phyloP scores from a whole-genome alignment of 2,113 vertebrate species.

The Rousettus leschenaultii region DNA sequence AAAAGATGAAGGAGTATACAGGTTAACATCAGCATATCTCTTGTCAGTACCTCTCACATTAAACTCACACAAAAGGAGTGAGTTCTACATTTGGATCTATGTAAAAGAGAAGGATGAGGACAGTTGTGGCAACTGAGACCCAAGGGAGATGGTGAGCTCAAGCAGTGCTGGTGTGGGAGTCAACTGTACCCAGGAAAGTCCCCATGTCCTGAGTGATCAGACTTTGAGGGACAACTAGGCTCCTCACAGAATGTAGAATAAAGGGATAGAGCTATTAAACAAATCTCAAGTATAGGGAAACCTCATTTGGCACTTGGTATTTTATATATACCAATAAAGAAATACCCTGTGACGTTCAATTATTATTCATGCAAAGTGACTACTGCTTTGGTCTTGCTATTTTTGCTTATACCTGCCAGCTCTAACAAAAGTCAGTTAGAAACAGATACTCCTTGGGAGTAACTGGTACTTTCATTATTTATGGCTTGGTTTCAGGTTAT shows the following conservation, averaged over 20 bases:
- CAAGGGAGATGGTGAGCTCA: neutral
- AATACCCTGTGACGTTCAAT: too few species aligned
- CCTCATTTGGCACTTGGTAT: neutral
- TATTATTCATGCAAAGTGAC: neutral
- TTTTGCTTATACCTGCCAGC: neutral
- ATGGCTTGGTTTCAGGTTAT: slow-evolving; percentile 76
- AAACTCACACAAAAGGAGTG: neutral
- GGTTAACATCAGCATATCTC: neutral
- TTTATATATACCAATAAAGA: neutral
- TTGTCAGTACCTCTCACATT: neutral
- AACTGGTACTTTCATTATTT: slow-evolving; percentile 79
- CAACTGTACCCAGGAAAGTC: neutral
- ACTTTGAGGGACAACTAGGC: neutral
- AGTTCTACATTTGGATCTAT: neutral
- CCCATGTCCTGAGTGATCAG: neutral
- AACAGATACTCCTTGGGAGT: slow-evolving; percentile 55
- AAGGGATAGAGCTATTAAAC: neutral
- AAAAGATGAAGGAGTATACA: rapidly evolving
- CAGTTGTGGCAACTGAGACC: neutral
- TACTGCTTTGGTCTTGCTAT: neutral
- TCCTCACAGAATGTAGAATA: neutral
- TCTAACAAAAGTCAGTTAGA: slow-evolving; percentile 66
- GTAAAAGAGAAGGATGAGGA: neutral
- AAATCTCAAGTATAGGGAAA: neutral
- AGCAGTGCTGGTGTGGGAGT: neutral